A percentile compares a stretch with the other conserved stretches of the same genome.
phyloP scores from a whole-genome alignment of 2,113 vertebrate genomes.

The Bambusicola thoracicus region DNA sequence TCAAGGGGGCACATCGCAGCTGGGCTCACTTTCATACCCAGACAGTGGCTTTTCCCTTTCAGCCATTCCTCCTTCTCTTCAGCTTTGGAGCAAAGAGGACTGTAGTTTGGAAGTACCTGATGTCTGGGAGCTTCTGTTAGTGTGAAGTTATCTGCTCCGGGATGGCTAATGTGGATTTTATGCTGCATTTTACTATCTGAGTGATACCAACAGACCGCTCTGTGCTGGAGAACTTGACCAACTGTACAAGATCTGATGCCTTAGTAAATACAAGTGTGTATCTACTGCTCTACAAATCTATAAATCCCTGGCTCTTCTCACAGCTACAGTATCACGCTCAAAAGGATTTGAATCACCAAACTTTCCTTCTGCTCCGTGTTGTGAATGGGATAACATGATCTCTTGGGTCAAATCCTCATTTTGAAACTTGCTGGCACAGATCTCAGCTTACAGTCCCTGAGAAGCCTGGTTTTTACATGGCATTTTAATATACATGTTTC shows the following conservation, averaged over 20 bases:
- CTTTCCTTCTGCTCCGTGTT: constrained; percentile 60
- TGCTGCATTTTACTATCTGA: not conserved
- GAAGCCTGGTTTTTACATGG: constrained; percentile 45
- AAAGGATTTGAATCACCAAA: constrained; percentile 60
- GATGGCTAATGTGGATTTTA: not conserved
- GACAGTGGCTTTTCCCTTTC: not conserved
- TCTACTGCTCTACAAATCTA: constrained; percentile 51
- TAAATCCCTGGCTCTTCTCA: constrained; percentile 45
- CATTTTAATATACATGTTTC: constrained; percentile 69
- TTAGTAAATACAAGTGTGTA: not conserved
- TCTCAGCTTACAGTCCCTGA: constrained; percentile 53
- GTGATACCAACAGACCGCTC: not conserved
- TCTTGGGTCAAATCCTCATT: constrained; percentile 58
- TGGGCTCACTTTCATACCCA: not conserved
- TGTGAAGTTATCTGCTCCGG: not conserved
- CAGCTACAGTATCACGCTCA: constrained; percentile 55
- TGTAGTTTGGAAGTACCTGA: not conserved
- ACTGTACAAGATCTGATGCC: not conserved
- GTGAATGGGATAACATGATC: constrained; percentile 67
- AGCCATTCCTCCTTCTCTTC: not conserved
- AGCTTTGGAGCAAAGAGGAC: not conserved
- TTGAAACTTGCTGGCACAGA: constrained; percentile 59
- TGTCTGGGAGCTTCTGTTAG: not conserved
- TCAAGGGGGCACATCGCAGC: not conserved
- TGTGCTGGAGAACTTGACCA: not conserved